Base-by-base conservation (phyloP, 2,113 vertebrate genomes). In the Cercocebus atys region DNA sequence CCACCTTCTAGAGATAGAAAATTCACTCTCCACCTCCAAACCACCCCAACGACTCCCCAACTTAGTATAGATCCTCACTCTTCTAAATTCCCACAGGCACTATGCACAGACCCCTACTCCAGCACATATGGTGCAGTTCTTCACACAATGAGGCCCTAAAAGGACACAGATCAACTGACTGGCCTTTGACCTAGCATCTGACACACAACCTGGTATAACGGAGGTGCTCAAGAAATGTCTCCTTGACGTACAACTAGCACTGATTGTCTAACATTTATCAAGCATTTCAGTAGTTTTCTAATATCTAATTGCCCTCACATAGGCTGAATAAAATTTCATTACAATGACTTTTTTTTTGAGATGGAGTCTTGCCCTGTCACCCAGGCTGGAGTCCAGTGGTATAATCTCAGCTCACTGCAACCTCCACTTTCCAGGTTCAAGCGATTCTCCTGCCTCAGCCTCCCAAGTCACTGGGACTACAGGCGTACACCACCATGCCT, bases 61-160 rank as follows among this genome's bases (percentile, higher is more conserved):
- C 4, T 86, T 22, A 14, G 47, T 3, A 35, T 0, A n/a, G n/a
- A 8, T 5, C 8, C 6, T 1, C 0, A 11, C 3, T 10, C 64
- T 43, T 75, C 13, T 5, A 2, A 40, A 27, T 23, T 5, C 76
- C 16, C 16, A 32, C 3, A 6, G 32, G 10, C 5, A 16, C 22
- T 2, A 5, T 0, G 57, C 38, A 16, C 43, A 55, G 12, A 8
- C 23, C 10, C 27, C 27, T 2, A 20, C 50, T 8, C 4, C 0
- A 6, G 47, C n/a, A 45, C 9, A 0, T 0, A 7, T 0, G 32
- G 8, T 35, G 11, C 20, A 38, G 8, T 32, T 64, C 27, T 11
- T 88, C 27, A 35, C 11, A 50, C 13, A 12, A 17, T 1, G 4
- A 45, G 20, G 0, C 12, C n/a, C 13, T 43, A 40, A 55, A 64